Evolutionary conservation across 1,140 invertebrate species (phyloP), one percentile per base, ranked within the genome.

Genomic region (Eupeodes corollae): DNA sequence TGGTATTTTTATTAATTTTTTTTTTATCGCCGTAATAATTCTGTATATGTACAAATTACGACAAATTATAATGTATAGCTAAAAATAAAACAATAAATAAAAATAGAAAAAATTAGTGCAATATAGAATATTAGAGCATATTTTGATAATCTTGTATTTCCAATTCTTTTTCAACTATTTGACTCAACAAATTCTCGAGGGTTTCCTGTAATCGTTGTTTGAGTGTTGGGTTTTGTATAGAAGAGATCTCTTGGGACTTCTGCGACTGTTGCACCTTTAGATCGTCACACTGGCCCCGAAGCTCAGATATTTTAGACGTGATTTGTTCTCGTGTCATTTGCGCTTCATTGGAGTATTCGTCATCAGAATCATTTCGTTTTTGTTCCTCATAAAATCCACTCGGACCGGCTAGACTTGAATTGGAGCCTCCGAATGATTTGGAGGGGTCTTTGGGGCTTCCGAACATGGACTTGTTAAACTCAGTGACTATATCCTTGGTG

Each of bases 221-320:
- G 1, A 94, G 62, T 19, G 87, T 84, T 46, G 82, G 67, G 66
- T 93, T 94, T 63, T 92, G 89, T 59, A 92, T 90, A 32, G 81
- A 84, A 6, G 82, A 79, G 55, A 92, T 83, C 67, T 91, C 86
- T 42, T 79, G 72, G 58, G 91, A 86, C 57, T 90, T 88, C 54
- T 84, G 80, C 37, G 80, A 74, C 50, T 83, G 72, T 40, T 82
- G 76, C 39, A 78, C 74, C 55, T 80, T 80, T 13, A 92, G 66
- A 46, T 86, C 82, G 16, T 77, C 73, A 26, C 91, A 68, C 68
- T 91, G 83, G 6, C 75, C 63, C 19, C 79, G 75, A 1, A 88
- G 61, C 53, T 79, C 71, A 18, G 73, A 72, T 51, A 80, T 71
- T 47, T 74, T 72, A 6, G 70, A 52, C 16, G 72, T 69, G 54